Evolutionary conservation across 2,797 vertebrate species (phyloP).

Genomic region (Argya squamiceps): DNA sequence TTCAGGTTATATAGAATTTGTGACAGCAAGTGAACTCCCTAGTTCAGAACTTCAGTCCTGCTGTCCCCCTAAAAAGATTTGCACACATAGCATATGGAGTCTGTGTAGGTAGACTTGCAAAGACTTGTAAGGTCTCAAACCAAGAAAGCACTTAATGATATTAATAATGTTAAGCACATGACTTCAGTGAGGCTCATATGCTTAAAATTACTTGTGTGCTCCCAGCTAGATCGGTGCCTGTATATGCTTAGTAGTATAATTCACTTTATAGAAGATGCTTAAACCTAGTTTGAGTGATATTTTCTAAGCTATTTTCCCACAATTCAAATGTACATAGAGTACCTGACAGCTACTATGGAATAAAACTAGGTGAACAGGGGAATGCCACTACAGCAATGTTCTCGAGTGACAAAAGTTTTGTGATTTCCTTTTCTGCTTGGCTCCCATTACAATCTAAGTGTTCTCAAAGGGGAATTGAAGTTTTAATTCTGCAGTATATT

Average conservation of each 20-base stretch:
- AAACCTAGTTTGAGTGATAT: background rate
- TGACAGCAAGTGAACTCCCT: background rate
- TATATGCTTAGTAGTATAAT: background rate
- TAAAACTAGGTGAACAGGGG: background rate
- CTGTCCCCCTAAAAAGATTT: background rate
- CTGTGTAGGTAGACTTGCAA: slow-evolving; percentile 67
- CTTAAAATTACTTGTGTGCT: slow-evolving; percentile 34
- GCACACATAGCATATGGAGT: background rate
- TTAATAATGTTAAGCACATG: slow-evolving; percentile 29
- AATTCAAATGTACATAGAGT: slow-evolving; percentile 30
- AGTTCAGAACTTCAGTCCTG: background rate
- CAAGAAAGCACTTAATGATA: background rate
- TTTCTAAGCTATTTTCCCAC: slow-evolving; percentile 34
- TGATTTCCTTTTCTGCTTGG: slow-evolving; percentile 11
- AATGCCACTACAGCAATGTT: background rate
- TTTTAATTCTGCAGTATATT: background rate
- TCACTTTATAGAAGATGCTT: slow-evolving; percentile 31
- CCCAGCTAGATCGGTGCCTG: slow-evolving; percentile 3
- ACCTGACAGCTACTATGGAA: slow-evolving; percentile 17
- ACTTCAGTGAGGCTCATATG: background rate
- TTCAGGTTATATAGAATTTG: background rate
- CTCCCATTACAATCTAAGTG: background rate
- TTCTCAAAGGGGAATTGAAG: background rate
- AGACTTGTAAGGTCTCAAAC: slow-evolving; percentile 30
- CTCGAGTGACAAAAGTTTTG: background rate